These are phyloP conservation scores for Hemicrepidius hirtus DNA, from an alignment of 2,888 invertebrate genomes.

Conservation along the genomic window DNA sequence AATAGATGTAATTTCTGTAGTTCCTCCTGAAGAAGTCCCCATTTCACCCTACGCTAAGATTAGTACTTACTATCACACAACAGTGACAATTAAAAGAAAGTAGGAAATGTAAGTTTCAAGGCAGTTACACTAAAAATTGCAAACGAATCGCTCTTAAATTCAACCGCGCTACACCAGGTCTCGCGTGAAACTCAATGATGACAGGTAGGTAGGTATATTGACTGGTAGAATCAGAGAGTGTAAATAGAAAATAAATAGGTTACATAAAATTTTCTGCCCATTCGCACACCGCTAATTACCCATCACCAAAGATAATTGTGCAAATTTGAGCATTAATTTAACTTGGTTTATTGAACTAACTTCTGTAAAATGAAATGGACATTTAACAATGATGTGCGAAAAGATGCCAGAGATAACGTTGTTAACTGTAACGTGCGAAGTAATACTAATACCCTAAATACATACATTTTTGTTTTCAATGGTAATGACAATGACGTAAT, in stretches of 20 bases:
- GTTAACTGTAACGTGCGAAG: conserved; percentile 12
- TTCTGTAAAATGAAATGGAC: background rate
- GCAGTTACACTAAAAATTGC: too few relatives aligned
- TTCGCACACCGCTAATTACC: background rate
- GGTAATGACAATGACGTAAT: background rate
- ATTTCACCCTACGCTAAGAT: too few relatives aligned
- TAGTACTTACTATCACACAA: too few relatives aligned
- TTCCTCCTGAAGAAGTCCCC: too few relatives aligned
- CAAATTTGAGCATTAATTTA: conserved; percentile 14
- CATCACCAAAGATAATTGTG: conserved; percentile 9
- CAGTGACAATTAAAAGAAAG: too few relatives aligned
- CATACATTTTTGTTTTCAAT: conserved; percentile 10
- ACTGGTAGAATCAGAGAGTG: background rate
- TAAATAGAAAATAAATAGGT: background rate
- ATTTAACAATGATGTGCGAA: conserved; percentile 6
- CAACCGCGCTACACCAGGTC: too few relatives aligned
- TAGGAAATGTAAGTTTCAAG: too few relatives aligned
- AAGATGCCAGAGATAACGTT: background rate
- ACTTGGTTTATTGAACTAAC: background rate
- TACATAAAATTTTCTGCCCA: background rate
- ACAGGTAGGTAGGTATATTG: conserved; percentile 2
- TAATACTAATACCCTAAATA: conserved; percentile 13
- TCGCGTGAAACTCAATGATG: too few relatives aligned
- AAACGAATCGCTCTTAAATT: too few relatives aligned
- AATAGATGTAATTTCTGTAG: too few relatives aligned